Base-by-base conservation (phyloP, 2,888 invertebrate species). In the Dusona sp. region DNA sequence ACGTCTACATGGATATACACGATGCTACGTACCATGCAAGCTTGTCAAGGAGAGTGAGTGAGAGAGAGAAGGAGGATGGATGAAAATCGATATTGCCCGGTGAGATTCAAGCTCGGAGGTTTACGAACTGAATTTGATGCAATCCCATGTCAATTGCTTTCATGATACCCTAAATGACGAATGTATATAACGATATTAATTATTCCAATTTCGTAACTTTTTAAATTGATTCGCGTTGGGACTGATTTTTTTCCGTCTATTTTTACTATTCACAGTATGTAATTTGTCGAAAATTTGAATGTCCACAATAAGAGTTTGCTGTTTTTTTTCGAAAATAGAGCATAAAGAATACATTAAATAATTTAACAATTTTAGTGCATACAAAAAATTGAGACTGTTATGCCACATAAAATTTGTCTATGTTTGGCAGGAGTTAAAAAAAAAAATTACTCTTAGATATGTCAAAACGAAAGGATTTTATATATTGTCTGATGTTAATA, bases 71-170 rank as follows among this genome's bases (percentile, higher is more conserved):
- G 8, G 29, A 64, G 42, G 64, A 74, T 38, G 38, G 68, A 57
- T 42, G 65, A 45, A 70, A 86, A 83, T 86, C 86, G 77, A 86
- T 86, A 73, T 36, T 67, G 79, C 75, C 65, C 65, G 79, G 75
- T 48, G 72, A 72, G 77, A 86, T 83, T 83, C 72, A 61, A 68
- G 67, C 48, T 29, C 54, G 13, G 25, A 68, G 54, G 67, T 51
- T 51, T 45, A 57, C 22, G 42, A 45, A 83, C 75, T 77, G 72
- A 72, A 83, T 86, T 77, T 57, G 70, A 48, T 22, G 33, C 9
- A 22, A 38, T 33, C 16, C 57, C 22, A 77, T 83, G 45, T 25
- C 83, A 45, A 79, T 85, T 79, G 82, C 29, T 70, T 70, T 67
- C 22, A 75, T 48, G 68, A 51, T 70, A 61, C 48, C n/a, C 67